phyloP scores from a whole-genome alignment of 2,888 invertebrate genomes.

The Nomada fabriciana region DNA sequence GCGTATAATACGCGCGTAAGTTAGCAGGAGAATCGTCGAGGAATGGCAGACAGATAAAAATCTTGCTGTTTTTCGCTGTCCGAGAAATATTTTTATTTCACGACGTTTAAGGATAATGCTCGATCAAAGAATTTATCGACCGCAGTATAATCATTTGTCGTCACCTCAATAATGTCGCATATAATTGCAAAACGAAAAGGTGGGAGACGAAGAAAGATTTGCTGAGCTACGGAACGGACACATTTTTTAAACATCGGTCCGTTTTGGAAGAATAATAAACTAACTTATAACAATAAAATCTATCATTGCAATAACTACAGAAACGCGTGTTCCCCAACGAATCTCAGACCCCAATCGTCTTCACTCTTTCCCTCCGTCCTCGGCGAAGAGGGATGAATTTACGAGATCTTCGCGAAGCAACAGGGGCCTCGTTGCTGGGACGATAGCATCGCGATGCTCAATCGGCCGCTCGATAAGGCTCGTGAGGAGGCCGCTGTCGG shows the following conservation, averaged over 20 bases:
- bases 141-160: constrained; percentile 42
- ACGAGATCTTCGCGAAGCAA: constrained; percentile 65
- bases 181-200: too few species aligned
- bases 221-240: background rate
- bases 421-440: constrained; percentile 52
- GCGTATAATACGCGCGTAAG: constrained; percentile 59
- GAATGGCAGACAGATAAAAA: constrained; percentile 40
- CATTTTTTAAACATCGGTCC: constrained; percentile 38
- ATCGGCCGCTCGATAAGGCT: constrained; percentile 69
- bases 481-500: constrained; percentile 66
- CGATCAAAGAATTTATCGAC: constrained; percentile 51
- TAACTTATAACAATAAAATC: too few species aligned
- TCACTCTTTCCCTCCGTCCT: constrained; percentile 10
- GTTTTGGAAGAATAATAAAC: background rate
- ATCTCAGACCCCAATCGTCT: constrained; percentile 21
- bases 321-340: constrained; percentile 58
- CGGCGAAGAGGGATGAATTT: constrained; percentile 61
- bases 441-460: constrained; percentile 71
- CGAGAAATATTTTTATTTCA: constrained; percentile 41
- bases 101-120: constrained; percentile 17
- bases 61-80: background rate
- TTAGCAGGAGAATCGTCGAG: constrained; percentile 32
- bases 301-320: background rate
- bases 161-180: constrained; percentile 30
- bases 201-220: background rate